A percentile compares a stretch with the other conserved stretches of the same genome.
phyloP scores from a whole-genome alignment of 2,797 vertebrate species.

The Dipus sagitta region DNA sequence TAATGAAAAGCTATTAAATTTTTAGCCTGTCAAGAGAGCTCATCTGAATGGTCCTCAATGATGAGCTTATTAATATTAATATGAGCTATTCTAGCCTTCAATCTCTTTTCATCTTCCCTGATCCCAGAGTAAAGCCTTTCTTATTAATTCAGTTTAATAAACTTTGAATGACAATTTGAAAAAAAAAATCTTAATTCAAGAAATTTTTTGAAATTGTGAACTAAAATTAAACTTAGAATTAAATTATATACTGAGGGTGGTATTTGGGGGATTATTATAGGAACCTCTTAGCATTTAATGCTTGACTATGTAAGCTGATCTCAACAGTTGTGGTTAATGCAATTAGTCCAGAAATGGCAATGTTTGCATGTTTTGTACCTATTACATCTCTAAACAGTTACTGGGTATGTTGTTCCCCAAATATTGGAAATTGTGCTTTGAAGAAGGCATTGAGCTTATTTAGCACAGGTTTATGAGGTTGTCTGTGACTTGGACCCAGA shows the following conservation, averaged over 20 bases:
- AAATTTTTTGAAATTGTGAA: neutral
- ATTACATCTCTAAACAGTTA: neutral
- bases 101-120: neutral
- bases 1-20: neutral
- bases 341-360: neutral
- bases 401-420: neutral
- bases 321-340: neutral
- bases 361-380: neutral
- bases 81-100: neutral
- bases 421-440: neutral
- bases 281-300: neutral
- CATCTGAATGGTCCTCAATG: neutral
- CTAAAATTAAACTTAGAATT: slow-evolving; percentile 40
- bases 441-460: neutral
- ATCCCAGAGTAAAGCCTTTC: neutral
- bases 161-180: neutral
- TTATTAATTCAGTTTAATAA: neutral
- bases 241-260: neutral
- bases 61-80: neutral
- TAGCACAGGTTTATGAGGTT: neutral
- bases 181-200: neutral
- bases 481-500: neutral
- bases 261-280: neutral
- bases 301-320: neutral
- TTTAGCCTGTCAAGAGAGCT: neutral